phyloP scores from a whole-genome alignment of 1,140 invertebrate genomes.

The Phymorhynchus buccinoides region DNA sequence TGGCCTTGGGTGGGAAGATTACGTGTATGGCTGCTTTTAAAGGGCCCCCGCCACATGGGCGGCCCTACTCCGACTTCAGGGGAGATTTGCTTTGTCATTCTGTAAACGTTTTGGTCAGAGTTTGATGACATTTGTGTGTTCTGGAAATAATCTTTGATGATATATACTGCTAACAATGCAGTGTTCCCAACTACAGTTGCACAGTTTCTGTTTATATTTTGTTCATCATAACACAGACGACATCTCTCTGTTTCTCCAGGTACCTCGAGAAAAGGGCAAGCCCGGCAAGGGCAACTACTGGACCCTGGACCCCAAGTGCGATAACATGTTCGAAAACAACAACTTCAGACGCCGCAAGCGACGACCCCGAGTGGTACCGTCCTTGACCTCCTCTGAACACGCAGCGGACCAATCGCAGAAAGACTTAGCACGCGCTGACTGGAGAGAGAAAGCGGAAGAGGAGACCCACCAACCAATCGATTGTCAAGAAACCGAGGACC shows the following conservation, averaged over 20 bases:
- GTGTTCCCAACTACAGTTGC: no score
- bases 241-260: slow-evolving; percentile 74
- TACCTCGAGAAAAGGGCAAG: slow-evolving; percentile 76
- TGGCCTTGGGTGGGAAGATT: no score
- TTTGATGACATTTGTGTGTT: no score
- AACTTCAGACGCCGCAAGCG: slow-evolving; percentile 87
- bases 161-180: no score
- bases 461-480: background rate
- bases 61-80: no score
- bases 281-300: slow-evolving; percentile 79
- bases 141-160: no score
- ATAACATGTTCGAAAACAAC: slow-evolving; percentile 97
- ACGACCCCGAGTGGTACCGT: slow-evolving; percentile 52
- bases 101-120: no score
- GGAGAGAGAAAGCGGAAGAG: background rate
- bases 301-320: slow-evolving; percentile 84
- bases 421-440: background rate
- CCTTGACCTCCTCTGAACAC: background rate
- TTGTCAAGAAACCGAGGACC: background rate
- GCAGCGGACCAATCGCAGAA: background rate
- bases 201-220: no score
- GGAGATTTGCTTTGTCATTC: no score
- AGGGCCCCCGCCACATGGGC: no score
- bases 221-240: no score
- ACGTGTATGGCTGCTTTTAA: no score